Conservation (phyloP, 2,113 vertebrate species). For the Saimiri boliviensis region DNA sequence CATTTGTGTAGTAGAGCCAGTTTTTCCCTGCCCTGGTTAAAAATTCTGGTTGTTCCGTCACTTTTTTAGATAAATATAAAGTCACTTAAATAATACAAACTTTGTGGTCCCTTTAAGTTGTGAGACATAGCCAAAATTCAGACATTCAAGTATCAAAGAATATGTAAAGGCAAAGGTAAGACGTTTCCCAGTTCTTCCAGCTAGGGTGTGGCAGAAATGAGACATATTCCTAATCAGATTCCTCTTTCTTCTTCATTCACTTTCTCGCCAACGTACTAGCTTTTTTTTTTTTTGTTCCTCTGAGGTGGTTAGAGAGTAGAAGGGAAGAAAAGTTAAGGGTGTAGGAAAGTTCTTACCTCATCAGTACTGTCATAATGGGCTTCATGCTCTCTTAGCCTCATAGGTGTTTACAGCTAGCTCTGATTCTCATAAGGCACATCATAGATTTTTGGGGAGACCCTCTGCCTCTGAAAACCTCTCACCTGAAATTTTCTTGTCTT, state of each 20-base stretch:
- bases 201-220: not conserved
- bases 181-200: not conserved
- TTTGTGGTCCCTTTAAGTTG: not conserved
- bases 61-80: not conserved
- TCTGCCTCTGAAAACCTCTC: not conserved
- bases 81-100: not conserved
- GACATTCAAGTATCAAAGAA: not conserved
- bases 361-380: not conserved
- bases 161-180: not conserved
- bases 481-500: not conserved
- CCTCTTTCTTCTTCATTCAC: not conserved
- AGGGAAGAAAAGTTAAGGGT: not conserved
- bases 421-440: not conserved
- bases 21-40: constrained; percentile 16
- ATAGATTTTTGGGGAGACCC: not conserved
- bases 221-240: not conserved
- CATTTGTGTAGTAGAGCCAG: not conserved
- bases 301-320: not conserved
- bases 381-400: not conserved
- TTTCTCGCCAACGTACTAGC: not conserved
- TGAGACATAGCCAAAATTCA: not conserved
- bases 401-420: not conserved
- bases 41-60: not conserved
- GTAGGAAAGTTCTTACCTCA: not conserved
- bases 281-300: not conserved